Percentiles rank a stretch among this genome's conserved stretches.
These are phyloP conservation scores for Hylaeus anthracinus DNA, from an alignment of 1,140 invertebrate genomes.

Conservation along the genomic window DNA sequence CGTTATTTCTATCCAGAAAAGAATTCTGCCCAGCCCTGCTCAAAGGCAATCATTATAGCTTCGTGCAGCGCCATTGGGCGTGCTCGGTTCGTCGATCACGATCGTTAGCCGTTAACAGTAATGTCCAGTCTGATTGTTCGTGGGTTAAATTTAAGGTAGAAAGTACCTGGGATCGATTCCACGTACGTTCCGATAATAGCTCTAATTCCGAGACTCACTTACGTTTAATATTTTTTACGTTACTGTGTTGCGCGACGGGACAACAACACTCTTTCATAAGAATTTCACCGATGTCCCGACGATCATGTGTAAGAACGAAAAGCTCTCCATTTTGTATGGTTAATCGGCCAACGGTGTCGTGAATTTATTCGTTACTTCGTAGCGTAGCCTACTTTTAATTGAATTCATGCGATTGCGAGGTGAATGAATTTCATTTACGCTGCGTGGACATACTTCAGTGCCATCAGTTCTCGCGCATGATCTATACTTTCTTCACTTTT, in stretches of 20 bases:
- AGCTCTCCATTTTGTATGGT: not conserved
- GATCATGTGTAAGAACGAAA: not conserved
- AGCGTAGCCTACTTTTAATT: not conserved
- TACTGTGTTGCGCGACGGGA: not conserved
- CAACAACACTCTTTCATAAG: not conserved
- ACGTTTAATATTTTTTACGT: not conserved
- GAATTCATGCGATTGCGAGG: not conserved
- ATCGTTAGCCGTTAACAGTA: not conserved
- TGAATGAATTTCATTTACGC: not conserved
- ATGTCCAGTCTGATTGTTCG: slow-evolving; percentile 16
- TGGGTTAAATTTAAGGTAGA: slow-evolving; percentile 9
- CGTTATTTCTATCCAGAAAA: too few species aligned
- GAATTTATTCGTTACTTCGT: not conserved
- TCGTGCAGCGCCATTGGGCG: not conserved
- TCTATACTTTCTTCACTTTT: not conserved
- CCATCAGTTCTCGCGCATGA: slow-evolving; percentile 21
- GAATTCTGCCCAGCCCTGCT: too few species aligned
- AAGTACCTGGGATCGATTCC: not conserved
- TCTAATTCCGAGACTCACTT: slow-evolving; percentile 10
- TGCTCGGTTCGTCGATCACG: not conserved
- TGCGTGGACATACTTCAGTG: slow-evolving; percentile 4
- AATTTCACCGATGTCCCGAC: not conserved
- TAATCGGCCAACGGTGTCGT: not conserved
- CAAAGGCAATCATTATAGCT: too few species aligned
- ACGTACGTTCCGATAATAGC: slow-evolving; percentile 12